Evolutionary conservation across 2,113 vertebrate genomes (phyloP).

Genomic region (Zeus faber): DNA sequence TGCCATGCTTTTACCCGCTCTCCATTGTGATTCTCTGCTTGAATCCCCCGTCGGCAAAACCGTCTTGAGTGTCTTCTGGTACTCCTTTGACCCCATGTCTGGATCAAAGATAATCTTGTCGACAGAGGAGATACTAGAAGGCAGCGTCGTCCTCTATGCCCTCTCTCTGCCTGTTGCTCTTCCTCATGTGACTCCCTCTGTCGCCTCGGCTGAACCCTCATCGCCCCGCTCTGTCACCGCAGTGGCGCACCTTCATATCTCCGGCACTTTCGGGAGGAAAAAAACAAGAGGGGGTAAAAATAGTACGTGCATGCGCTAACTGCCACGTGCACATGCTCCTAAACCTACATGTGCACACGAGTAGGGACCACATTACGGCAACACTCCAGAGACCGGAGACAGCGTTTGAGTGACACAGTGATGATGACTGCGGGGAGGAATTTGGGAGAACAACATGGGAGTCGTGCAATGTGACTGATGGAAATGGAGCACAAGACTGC

Average conservation of each 20-base stretch:
- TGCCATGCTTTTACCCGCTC: too few relatives aligned
- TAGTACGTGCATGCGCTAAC: constrained; percentile 6
- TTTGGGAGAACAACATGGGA: constrained; percentile 35
- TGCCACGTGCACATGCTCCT: background rate
- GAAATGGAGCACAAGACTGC: constrained; percentile 42
- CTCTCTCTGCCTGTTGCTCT: constrained; percentile 22
- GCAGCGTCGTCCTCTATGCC: constrained; percentile 54
- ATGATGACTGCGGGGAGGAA: constrained; percentile 58
- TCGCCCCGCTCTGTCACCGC: constrained; percentile 32
- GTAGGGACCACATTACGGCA: constrained; percentile 24
- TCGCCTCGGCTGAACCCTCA: too few relatives aligned
- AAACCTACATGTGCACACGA: constrained; percentile 5
- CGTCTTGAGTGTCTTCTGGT: constrained; percentile 39
- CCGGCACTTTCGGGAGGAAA: background rate
- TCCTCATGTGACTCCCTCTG: constrained; percentile 8
- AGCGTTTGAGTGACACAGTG: constrained; percentile 60
- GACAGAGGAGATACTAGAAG: constrained; percentile 57
- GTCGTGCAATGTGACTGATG: constrained; percentile 52
- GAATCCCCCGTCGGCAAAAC: too few relatives aligned
- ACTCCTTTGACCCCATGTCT: constrained; percentile 41
- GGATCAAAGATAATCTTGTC: constrained; percentile 53
- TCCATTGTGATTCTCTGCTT: too few relatives aligned
- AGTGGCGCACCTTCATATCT: constrained; percentile 39
- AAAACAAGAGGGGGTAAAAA: constrained; percentile 13
- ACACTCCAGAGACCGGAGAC: constrained; percentile 52